A percentile compares a stretch with the other conserved stretches of the same genome.
These are phyloP conservation scores for Bembecia ichneumoniformis DNA, from an alignment of 2,888 invertebrate genomes.

Conservation along the genomic window DNA sequence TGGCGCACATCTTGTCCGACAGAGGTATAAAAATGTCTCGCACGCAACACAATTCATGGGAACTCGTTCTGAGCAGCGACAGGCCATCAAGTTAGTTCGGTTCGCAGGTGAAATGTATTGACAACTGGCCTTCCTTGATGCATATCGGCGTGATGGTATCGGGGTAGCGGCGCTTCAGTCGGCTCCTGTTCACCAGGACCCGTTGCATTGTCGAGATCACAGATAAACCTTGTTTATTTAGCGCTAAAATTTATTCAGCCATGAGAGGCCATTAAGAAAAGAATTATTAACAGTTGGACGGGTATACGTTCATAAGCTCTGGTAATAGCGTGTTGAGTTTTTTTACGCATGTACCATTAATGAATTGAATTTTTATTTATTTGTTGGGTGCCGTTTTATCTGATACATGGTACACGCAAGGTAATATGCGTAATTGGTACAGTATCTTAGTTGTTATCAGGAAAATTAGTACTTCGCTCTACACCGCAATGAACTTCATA, in stretches of 20 bases:
- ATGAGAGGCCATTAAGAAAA: slow-evolving; percentile 56
- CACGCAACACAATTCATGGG: slow-evolving; percentile 59
- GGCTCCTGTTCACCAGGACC: slow-evolving; percentile 53
- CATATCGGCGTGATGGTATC: slow-evolving; percentile 69
- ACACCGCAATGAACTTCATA: slow-evolving; percentile 42
- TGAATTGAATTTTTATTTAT: slow-evolving; percentile 49
- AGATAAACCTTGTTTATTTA: slow-evolving; percentile 69
- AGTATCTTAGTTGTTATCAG: background rate
- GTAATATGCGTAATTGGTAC: background rate
- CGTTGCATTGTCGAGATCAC: slow-evolving; percentile 61
- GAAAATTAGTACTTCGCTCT: slow-evolving; percentile 1
- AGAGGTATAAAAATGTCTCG: slow-evolving; percentile 62
- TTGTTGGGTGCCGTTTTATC: background rate
- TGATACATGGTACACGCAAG: background rate
- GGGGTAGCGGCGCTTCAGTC: slow-evolving; percentile 62
- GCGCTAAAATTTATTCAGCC: slow-evolving; percentile 62
- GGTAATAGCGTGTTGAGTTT: slow-evolving; percentile 43
- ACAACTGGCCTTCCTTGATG: slow-evolving; percentile 72
- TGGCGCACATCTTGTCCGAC: slow-evolving; percentile 42
- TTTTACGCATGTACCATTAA: slow-evolving; percentile 42
- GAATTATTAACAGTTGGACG: slow-evolving; percentile 56
- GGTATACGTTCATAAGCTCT: slow-evolving; percentile 52
- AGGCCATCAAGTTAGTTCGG: slow-evolving; percentile 50
- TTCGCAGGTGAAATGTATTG: slow-evolving; percentile 69
- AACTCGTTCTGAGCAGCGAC: slow-evolving; percentile 54